Evolutionary conservation across 30 jellyfish, hydroid and myxozoan species (phyloP), one percentile per base, ranked within the genome.

Genomic region (Nemopilema nomurai): DNA sequence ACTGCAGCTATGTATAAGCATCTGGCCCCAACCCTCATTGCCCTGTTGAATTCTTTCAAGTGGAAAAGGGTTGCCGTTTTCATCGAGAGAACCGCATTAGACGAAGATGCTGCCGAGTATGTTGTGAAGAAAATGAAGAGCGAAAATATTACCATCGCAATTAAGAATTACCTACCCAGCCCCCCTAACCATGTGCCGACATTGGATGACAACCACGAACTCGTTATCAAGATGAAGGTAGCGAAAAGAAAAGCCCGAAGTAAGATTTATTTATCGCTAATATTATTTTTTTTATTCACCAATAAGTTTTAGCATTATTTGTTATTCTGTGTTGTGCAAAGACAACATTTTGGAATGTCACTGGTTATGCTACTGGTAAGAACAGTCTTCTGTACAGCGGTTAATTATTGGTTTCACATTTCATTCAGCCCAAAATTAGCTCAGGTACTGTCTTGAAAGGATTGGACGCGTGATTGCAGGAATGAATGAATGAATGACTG

Each of bases 1-100:
- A 88, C 98, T 21, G 92, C 85, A n/a, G 93, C 98, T 17, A 84
- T 88, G 85, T 97, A 97, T 52, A 91, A 97, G 28, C 98, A 93
- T 22, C 69, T 93, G 69, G 79, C 97, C 21, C 98, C 98, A 27
- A 74, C 98, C 57, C 77, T 93, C 26, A 51, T 74, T 26, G 96
- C 96, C 30, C 79, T 93, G n/a, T 82, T 93, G 49, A 77, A 81
- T 22, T 31, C 83, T 18, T 93, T 87, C 84, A 79, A 79, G 4
- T 93, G 98, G 98, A 88, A 80, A 77, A 93, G 90, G 69, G 92
- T 85, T 51, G 97, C 96, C 19, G 85, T 92, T 25, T 68, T 86
- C 28, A 92, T 85, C 27, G 98, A 93, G 68, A 83, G 80, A 28
- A 84, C 96, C 4, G 87, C 87, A 21, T 57, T 93, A 32, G 82